Evolutionary conservation across 2,113 vertebrate species (phyloP), one percentile per base, ranked within the genome.

Genomic region (Donacobius atricapilla): DNA sequence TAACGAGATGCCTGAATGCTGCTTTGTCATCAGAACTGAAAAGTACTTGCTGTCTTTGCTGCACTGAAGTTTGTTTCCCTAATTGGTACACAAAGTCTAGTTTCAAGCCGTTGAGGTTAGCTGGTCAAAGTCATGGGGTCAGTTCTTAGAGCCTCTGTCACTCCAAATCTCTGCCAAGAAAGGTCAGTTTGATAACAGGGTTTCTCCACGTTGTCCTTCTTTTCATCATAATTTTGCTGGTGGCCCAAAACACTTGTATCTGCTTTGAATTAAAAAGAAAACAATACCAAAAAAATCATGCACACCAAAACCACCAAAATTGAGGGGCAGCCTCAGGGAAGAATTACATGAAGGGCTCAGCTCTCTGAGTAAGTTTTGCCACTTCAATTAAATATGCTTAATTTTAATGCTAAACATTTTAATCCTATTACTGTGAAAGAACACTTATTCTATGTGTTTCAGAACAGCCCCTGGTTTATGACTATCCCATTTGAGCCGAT

Each of bases 401-500:
- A 63, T 37, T 77, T 68, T 25, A 57, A 37, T 15, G 9, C 16
- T 69, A 79, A 37, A 56, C 18, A n/a, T n/a, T 44, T 42, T 31
- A 39, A 4, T 54, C 16, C 14, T 47, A 2, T n/a, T 64, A 35
- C 37, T 66, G 31, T 39, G 35, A 35, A 50, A 68, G 17, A 63
- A 45, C 8, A 15, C 2, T 50, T 63, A 51, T 25, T 82, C 61
- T 12, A 3, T 42, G 11, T 60, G 16, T 20, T 80, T 64, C 27
- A 68, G 47, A 64, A 39, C 33, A 71, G 18, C 8, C 8, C 7
- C 40, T 13, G 24, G 14, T 33, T 92, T 54, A 42, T 21, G 42
- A 21, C 58, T 9, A 35, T 14, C 10, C 20, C 0, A 0, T 40
- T 12, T 22, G 33, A 31, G 22, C n/a, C n/a, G 19, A 65, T 44